A percentile compares a stretch with the other conserved stretches of the same genome.
These are phyloP conservation scores for Sinohyriopsis cumingii DNA, from an alignment of 2,888 invertebrate species.

Conservation along the genomic window DNA sequence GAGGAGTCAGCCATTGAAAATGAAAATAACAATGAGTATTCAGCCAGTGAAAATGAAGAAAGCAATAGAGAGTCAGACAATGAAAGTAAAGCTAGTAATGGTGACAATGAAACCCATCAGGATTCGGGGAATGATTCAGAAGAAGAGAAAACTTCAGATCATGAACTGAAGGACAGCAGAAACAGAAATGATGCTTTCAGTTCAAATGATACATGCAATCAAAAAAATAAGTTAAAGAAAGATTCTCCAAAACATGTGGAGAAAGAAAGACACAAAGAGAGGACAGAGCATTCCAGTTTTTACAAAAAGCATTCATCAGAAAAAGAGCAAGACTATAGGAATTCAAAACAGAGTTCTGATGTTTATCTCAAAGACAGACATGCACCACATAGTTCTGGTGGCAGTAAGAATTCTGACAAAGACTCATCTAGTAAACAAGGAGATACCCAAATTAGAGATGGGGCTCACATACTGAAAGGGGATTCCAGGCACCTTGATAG, in stretches of 20 bases:
- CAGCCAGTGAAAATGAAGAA: not conserved
- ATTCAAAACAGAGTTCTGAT: not conserved
- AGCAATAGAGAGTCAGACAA: conserved; percentile 3
- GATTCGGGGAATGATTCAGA: not conserved
- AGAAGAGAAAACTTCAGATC: not conserved
- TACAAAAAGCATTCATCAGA: too few relatives aligned
- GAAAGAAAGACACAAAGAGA: too few relatives aligned
- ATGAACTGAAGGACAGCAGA: conserved; percentile 1
- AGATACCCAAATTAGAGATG: not conserved
- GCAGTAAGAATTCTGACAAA: too few relatives aligned
- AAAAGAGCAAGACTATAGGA: not conserved
- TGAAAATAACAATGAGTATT: conserved; percentile 9
- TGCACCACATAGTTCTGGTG: too few relatives aligned
- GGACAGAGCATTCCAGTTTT: too few relatives aligned
- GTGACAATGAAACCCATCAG: conserved; percentile 2
- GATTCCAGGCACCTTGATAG: conserved; percentile 1
- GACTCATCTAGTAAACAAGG: not conserved
- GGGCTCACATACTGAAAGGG: conserved; percentile 1
- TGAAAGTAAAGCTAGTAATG: conserved; percentile 8
- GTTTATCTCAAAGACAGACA: not conserved
- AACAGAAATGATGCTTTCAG: not conserved
- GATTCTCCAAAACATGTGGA: too few relatives aligned
- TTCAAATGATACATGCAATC: not conserved
- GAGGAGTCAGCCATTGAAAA: conserved; percentile 11
- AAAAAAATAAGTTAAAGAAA: too few relatives aligned